Evolutionary conservation across 1,140 invertebrate species (phyloP).

Genomic region (Proales similis): DNA sequence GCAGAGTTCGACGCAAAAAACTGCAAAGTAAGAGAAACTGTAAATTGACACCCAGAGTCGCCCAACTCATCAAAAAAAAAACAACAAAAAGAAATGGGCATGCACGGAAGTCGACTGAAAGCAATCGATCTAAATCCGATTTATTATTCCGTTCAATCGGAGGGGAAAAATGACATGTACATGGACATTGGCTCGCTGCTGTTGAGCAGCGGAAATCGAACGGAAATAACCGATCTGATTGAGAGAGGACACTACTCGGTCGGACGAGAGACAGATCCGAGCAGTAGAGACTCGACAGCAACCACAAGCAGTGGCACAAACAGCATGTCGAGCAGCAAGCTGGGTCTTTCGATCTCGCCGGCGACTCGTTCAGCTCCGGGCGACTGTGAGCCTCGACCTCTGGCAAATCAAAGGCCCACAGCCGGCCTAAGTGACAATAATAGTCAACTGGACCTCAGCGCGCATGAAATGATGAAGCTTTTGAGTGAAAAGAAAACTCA

Average conservation of each 20-base stretch:
- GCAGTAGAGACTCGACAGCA: not conserved
- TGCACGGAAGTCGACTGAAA: no score
- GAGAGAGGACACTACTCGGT: not conserved
- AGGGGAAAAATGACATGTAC: slow-evolving; percentile 3
- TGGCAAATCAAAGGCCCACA: no score
- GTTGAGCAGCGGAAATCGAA: slow-evolving; percentile 4
- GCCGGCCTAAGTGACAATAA: no score
- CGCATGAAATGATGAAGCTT: slow-evolving; percentile 29
- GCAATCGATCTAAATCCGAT: slow-evolving; percentile 24
- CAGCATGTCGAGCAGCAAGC: slow-evolving; percentile 18
- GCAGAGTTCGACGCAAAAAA: no score
- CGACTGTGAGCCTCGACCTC: no score
- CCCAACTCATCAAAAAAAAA: no score
- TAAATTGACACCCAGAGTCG: no score
- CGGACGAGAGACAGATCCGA: not conserved
- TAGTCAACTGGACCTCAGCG: not conserved
- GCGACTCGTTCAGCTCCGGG: no score
- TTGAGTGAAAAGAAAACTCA: slow-evolving; percentile 7
- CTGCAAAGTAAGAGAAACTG: no score
- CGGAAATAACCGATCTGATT: no score
- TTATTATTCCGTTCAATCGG: slow-evolving; percentile 25
- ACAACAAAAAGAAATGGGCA: no score
- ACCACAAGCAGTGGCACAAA: slow-evolving; percentile 19
- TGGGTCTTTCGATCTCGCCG: slow-evolving; percentile 6
- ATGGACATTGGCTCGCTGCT: slow-evolving; percentile 22